phyloP scores from a whole-genome alignment of 2,888 invertebrate genomes.

The Xestoiulus laeticollis region DNA sequence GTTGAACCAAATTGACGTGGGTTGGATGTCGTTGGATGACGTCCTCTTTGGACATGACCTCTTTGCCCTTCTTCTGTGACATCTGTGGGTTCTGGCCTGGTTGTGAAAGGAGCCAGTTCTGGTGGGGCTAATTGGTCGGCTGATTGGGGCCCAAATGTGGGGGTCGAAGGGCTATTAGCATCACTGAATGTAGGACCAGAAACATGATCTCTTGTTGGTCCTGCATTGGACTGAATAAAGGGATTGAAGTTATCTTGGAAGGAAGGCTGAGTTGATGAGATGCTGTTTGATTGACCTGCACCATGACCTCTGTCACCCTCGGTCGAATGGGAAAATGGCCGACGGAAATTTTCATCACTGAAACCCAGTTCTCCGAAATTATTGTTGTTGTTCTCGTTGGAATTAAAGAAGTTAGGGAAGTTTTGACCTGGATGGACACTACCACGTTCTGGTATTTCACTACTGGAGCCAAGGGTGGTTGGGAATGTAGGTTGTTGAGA shows the following conservation, averaged over 20 bases:
- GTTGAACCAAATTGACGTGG: background rate
- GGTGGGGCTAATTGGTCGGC: constrained; percentile 45
- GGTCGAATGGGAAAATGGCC: background rate
- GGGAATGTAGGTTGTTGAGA: background rate
- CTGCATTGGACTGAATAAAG: background rate
- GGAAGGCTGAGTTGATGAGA: constrained; percentile 17
- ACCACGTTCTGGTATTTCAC: background rate
- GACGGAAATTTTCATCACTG: background rate
- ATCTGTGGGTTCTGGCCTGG: constrained; percentile 14
- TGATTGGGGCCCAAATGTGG: constrained; percentile 50
- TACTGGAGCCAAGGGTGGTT: background rate
- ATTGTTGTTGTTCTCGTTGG: background rate
- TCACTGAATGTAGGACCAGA: background rate
- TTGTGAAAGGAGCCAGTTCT: constrained; percentile 21
- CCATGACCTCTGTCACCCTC: background rate
- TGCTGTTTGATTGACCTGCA: background rate
- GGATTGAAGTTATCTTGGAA: constrained; percentile 11
- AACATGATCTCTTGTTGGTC: background rate
- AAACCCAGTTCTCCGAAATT: background rate
- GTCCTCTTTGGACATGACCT: constrained; percentile 8
- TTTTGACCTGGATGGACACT: background rate
- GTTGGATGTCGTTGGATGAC: background rate
- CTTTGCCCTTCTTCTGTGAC: background rate
- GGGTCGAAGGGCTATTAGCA: background rate
- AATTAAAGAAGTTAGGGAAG: background rate